These are phyloP conservation scores for Anabacerthia variegaticeps DNA, from an alignment of 2,797 vertebrate genomes.

Conservation along the genomic window DNA sequence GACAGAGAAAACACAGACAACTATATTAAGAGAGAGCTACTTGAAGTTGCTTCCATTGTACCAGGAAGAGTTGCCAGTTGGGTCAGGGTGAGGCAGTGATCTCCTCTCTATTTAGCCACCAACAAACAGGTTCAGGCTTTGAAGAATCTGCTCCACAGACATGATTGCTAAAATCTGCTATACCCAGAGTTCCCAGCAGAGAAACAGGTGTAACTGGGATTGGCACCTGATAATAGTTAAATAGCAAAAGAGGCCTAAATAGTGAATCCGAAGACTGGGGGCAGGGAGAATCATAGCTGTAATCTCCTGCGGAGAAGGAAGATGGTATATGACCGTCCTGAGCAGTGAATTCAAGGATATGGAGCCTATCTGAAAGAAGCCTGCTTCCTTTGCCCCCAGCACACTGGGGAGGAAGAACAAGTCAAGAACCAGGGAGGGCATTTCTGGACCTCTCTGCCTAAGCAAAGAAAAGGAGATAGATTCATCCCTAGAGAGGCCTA, in stretches of 20 bases:
- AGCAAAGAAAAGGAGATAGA: background rate
- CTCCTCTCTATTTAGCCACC: background rate
- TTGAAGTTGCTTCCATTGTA: background rate
- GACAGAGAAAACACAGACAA: background rate
- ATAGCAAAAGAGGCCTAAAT: background rate
- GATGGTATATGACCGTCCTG: background rate
- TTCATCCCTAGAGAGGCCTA: background rate
- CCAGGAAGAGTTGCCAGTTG: background rate
- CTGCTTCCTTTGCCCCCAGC: background rate
- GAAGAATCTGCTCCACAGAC: background rate
- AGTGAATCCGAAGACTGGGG: background rate
- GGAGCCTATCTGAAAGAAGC: background rate
- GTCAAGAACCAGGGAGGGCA: background rate
- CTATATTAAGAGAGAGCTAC: background rate
- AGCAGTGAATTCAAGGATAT: background rate
- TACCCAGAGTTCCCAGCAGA: background rate
- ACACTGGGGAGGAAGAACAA: background rate
- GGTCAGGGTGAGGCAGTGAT: background rate
- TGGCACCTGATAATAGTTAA: background rate
- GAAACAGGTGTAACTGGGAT: background rate
- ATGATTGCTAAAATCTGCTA: background rate
- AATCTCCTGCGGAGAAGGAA: background rate
- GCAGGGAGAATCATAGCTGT: background rate
- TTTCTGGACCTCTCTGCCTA: background rate
- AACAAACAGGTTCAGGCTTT: background rate